Percentiles rank a stretch among this genome's conserved stretches.
phyloP scores from a whole-genome alignment of 2,888 invertebrate genomes.

The Oligia latruncula region DNA sequence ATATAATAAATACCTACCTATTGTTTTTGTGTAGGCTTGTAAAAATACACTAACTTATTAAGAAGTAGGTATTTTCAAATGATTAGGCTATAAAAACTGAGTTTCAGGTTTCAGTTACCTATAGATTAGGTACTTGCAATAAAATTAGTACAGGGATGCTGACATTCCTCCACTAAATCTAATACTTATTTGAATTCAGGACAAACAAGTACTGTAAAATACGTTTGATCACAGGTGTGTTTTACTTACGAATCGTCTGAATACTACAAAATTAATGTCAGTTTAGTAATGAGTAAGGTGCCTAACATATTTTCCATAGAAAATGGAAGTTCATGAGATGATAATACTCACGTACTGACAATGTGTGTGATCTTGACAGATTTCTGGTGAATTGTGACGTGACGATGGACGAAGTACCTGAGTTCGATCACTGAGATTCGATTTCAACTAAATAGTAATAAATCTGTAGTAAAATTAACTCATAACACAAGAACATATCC shows the following conservation, averaged over 20 bases:
- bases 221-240: constrained; percentile 7
- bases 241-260: constrained; percentile 1
- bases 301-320: constrained; percentile 26
- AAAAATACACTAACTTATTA: background rate
- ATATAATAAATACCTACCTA: background rate
- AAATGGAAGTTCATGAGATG: constrained; percentile 60
- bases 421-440: constrained; percentile 56
- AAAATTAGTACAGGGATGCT: background rate
- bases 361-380: constrained; percentile 74
- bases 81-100: background rate
- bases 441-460: constrained; percentile 44
- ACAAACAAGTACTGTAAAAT: background rate
- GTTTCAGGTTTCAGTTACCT: background rate
- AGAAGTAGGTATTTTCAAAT: background rate
- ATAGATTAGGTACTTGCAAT: constrained; percentile 5
- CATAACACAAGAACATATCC: constrained; percentile 34
- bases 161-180: background rate
- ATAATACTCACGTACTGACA: constrained; percentile 54
- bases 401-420: constrained; percentile 63
- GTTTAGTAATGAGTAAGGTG: constrained; percentile 8
- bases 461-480: constrained; percentile 27
- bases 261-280: constrained; percentile 6
- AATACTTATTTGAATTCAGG: background rate
- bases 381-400: constrained; percentile 71
- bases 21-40: background rate